Evolutionary conservation across 2,888 invertebrate species (phyloP).

Genomic region (Sphecodes monilicornis): DNA sequence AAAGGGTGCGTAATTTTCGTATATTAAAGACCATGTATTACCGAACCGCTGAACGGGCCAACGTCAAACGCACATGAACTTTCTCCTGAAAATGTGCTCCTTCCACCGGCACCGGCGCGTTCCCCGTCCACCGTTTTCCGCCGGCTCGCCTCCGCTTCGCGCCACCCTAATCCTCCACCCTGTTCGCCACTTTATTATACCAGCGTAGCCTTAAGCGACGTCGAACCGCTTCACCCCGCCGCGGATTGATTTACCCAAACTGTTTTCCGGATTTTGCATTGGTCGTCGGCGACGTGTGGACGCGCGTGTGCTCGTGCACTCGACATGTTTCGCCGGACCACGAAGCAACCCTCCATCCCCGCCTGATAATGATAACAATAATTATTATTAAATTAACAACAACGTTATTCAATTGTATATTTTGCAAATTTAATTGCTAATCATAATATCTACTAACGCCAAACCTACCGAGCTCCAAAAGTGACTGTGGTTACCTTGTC

Average conservation of each 20-base stretch:
- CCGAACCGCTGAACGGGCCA: slow-evolving; percentile 74
- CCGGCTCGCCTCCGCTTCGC: slow-evolving; percentile 40
- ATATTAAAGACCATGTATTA: slow-evolving; percentile 74
- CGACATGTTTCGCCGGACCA: slow-evolving; percentile 8
- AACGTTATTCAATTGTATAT: not conserved
- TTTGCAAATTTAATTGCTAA: not conserved
- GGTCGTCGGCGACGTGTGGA: slow-evolving; percentile 62
- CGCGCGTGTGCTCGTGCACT: slow-evolving; percentile 69
- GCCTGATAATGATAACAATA: not conserved
- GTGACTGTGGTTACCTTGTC: no score
- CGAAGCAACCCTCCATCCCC: not conserved
- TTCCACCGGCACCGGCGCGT: not conserved
- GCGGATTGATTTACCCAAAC: slow-evolving; percentile 73
- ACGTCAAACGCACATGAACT: slow-evolving; percentile 79
- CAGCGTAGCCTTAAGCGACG: slow-evolving; percentile 63
- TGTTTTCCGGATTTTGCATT: slow-evolving; percentile 79
- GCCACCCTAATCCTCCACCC: slow-evolving; percentile 53
- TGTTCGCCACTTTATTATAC: slow-evolving; percentile 71
- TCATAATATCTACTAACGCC: not conserved
- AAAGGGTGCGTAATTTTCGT: slow-evolving; percentile 71
- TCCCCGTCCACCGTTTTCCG: slow-evolving; percentile 31
- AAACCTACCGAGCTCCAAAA: no score
- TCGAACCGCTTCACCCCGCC: slow-evolving; percentile 68
- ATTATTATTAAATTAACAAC: slow-evolving; percentile 6
- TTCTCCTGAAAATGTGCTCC: slow-evolving; percentile 62